Evolutionary conservation across 2,113 vertebrate genomes (phyloP).

Genomic region (Mesitornis unicolor): DNA sequence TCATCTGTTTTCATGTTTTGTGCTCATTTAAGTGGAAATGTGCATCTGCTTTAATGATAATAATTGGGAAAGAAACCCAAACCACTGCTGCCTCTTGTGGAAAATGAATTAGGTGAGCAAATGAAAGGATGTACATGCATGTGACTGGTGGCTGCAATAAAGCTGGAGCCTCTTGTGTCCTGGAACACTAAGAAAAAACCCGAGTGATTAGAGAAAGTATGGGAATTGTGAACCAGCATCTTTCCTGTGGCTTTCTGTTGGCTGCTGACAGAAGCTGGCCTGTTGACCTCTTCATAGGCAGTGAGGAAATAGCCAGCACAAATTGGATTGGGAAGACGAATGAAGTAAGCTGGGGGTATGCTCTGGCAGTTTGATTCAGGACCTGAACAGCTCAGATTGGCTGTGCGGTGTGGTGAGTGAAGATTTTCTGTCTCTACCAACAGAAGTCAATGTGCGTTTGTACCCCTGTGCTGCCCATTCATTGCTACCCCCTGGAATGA

Average conservation of each 20-base stretch:
- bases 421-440: background rate
- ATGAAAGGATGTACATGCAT: background rate
- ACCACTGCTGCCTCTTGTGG: background rate
- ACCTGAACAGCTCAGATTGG: background rate
- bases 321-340: background rate
- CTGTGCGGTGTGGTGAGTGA: too few species aligned
- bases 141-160: background rate
- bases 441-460: background rate
- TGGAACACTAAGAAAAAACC: background rate
- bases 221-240: background rate
- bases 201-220: background rate
- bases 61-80: background rate
- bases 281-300: background rate
- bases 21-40: background rate
- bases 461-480: background rate
- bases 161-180: background rate
- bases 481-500: background rate
- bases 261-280: background rate
- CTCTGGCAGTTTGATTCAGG: background rate
- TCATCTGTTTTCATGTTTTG: background rate
- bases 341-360: background rate
- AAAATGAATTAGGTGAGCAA: constrained; percentile 23
- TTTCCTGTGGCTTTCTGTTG: background rate
- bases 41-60: background rate
- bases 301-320: background rate